These are phyloP conservation scores for Progne subis DNA, from an alignment of 2,113 vertebrate genomes.

Conservation along the genomic window DNA sequence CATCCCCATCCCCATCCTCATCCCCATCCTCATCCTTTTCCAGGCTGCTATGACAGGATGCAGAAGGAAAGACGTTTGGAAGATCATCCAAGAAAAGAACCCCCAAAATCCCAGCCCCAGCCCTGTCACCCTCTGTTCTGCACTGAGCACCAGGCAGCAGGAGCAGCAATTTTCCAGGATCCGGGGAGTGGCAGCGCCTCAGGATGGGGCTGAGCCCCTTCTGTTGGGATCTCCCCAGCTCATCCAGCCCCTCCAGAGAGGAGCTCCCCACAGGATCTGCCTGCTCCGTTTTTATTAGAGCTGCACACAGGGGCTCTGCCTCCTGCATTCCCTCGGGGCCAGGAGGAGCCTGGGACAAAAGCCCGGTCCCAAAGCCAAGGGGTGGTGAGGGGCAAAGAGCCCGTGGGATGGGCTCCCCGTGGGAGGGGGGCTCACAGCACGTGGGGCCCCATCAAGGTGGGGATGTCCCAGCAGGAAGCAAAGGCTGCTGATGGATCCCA, in stretches of 20 bases:
- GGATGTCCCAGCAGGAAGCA: background rate
- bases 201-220: background rate
- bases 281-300: background rate
- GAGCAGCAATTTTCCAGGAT: background rate
- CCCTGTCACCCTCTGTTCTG: background rate
- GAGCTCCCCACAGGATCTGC: fast-evolving
- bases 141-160: background rate
- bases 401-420: fast-evolving
- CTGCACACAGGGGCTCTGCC: background rate
- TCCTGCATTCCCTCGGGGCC: background rate
- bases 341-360: background rate
- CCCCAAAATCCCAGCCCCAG: too few species aligned
- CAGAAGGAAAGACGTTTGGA: background rate
- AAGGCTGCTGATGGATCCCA: background rate
- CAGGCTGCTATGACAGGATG: background rate
- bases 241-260: background rate
- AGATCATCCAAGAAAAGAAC: background rate
- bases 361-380: background rate
- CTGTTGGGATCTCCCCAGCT: fast-evolving
- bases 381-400: fast-evolving
- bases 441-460: fast-evolving
- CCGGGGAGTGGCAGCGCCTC: background rate
- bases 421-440: background rate
- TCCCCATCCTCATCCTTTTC: background rate
- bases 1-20: background rate